Percentiles rank a stretch among this genome's conserved stretches.
Conservation (phyloP, 2,113 vertebrate species). For the Alexandromys fortis region DNA sequence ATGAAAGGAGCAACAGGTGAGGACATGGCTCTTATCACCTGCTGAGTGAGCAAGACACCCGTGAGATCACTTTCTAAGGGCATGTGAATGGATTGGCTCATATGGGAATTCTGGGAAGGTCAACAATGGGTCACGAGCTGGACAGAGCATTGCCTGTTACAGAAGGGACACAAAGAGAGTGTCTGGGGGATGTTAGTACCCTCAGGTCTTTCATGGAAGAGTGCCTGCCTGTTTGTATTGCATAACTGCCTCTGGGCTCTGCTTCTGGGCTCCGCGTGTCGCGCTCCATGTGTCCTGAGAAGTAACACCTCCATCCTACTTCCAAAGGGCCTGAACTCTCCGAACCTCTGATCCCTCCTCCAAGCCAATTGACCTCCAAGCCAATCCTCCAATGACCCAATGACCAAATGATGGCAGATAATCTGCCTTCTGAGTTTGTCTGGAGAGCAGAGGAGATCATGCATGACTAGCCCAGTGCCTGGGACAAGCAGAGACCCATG, state of each 20-base stretch:
- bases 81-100: accelerated
- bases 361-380: too few relatives aligned
- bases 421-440: not conserved
- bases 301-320: accelerated
- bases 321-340: not conserved
- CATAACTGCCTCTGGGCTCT: accelerated
- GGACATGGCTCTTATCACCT: not conserved
- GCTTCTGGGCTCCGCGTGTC: not conserved
- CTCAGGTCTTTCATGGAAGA: not conserved
- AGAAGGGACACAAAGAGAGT: not conserved
- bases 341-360: not conserved
- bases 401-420: too few relatives aligned
- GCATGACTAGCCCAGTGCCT: accelerated
- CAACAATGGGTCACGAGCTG: too few relatives aligned
- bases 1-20: not conserved
- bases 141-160: accelerated
- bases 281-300: accelerated
- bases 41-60: not conserved
- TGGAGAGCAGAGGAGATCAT: not conserved
- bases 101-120: too few relatives aligned
- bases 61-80: too few relatives aligned
- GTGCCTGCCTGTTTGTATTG: accelerated
- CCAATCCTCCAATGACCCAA: too few relatives aligned
- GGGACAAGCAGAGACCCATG: accelerated
- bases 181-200: not conserved